A percentile compares a stretch with the other conserved stretches of the same genome.
These are phyloP conservation scores for Leucophenga maculata DNA, from an alignment of 2,888 invertebrate species.

Conservation along the genomic window DNA sequence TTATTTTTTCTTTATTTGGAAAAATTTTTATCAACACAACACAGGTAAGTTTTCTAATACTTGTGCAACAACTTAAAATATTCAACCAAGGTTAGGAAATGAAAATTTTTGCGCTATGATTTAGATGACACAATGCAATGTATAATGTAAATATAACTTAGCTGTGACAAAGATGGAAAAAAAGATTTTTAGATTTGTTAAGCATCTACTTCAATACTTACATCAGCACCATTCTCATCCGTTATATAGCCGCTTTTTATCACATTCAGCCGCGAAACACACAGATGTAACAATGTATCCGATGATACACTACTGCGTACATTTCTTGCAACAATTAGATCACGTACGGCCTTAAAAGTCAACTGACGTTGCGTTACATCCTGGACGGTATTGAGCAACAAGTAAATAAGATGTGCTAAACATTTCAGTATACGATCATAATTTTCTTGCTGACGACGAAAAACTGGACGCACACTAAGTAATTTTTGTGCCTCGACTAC, in stretches of 20 bases:
- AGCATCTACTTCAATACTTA: constrained; percentile 40
- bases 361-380: constrained; percentile 73
- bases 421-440: constrained; percentile 87
- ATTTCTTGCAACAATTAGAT: constrained; percentile 73
- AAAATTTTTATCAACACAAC: too few species aligned
- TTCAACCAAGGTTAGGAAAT: too few species aligned
- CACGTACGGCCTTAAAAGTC: constrained; percentile 73
- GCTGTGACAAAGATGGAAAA: not conserved
- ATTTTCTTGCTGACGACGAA: constrained; percentile 84
- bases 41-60: too few species aligned
- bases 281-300: constrained; percentile 89
- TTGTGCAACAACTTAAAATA: too few species aligned
- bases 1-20: too few species aligned
- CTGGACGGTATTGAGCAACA: constrained; percentile 77
- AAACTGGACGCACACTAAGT: constrained; percentile 78
- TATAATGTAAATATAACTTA: too few species aligned
- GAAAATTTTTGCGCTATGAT: too few species aligned
- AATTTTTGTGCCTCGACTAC: constrained; percentile 76
- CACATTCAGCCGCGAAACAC: constrained; percentile 84
- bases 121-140: too few species aligned
- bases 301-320: constrained; percentile 80
- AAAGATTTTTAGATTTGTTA: not conserved
- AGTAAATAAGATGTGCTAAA: constrained; percentile 82
- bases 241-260: constrained; percentile 84
- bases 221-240: constrained; percentile 77